Percentiles rank a stretch among this genome's conserved stretches.
Evolutionary conservation across 2,888 invertebrate genomes (phyloP).

Genomic region (Zygogramma bicolorata): DNA sequence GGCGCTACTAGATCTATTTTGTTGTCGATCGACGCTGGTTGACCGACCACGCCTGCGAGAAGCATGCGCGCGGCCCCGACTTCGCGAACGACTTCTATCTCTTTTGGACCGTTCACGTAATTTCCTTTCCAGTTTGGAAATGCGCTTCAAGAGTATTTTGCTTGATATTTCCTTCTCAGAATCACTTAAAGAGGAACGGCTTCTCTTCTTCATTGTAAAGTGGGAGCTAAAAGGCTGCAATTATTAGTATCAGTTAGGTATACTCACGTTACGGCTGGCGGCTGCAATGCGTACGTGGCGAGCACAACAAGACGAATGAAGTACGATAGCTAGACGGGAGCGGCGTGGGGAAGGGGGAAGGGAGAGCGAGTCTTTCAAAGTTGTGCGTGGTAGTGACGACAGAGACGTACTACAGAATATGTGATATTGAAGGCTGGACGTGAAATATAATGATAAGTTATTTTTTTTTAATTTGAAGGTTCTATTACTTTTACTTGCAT

Average conservation of each 20-base stretch:
- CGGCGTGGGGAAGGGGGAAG: background rate
- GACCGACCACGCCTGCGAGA: background rate
- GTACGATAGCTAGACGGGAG: background rate
- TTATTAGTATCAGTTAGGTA: background rate
- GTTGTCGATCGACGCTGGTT: background rate
- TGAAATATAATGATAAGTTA: background rate
- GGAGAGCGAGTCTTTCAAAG: background rate
- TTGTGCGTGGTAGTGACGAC: background rate
- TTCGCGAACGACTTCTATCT: background rate
- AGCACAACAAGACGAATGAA: background rate
- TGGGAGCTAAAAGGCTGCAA: background rate
- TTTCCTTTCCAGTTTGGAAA: background rate
- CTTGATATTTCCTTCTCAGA: background rate
- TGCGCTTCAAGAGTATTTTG: background rate
- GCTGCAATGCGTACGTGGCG: background rate
- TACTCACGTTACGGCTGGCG: background rate
- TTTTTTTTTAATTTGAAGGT: too few species aligned
- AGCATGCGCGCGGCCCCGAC: background rate
- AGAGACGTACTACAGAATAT: background rate
- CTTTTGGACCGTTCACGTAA: background rate
- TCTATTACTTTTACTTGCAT: too few species aligned
- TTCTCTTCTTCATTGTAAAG: background rate
- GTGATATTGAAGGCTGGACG: conserved; percentile 8
- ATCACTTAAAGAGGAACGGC: background rate
- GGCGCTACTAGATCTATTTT: background rate